A percentile compares a stretch with the other conserved stretches of the same genome.
These are phyloP conservation scores for Drosophila parthenogenetica DNA, from an alignment of 2,888 invertebrate species.

Conservation along the genomic window DNA sequence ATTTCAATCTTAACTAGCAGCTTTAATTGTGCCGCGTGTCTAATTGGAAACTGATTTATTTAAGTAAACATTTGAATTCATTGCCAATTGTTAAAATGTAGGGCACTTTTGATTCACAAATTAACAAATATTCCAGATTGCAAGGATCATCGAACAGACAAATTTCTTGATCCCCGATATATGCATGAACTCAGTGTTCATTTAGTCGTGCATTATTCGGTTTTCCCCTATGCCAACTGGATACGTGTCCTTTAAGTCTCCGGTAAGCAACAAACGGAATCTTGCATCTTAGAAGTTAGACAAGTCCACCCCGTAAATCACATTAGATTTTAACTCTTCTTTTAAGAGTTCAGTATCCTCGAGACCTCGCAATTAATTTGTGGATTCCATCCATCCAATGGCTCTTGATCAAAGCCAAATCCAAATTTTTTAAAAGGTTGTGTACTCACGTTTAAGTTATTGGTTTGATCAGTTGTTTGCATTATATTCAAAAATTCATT, in stretches of 20 bases:
- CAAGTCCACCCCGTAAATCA: background rate
- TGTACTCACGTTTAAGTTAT: background rate
- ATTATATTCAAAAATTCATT: background rate
- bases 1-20: background rate
- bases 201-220: conserved; percentile 2
- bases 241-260: background rate
- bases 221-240: background rate
- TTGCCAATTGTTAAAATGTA: background rate
- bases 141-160: background rate
- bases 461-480: too few species aligned
- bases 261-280: background rate
- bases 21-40: too few species aligned
- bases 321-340: background rate
- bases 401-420: background rate
- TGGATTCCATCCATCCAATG: conserved; percentile 1
- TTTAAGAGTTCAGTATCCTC: background rate
- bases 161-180: background rate
- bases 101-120: background rate
- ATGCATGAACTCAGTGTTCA: too few species aligned
- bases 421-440: too few species aligned
- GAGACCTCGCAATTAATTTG: conserved; percentile 1
- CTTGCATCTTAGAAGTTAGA: background rate
- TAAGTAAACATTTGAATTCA: background rate
- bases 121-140: background rate
- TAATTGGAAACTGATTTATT: background rate